Conservation (phyloP, 2,113 vertebrate genomes). For the Mormyrus iriodes region DNA sequence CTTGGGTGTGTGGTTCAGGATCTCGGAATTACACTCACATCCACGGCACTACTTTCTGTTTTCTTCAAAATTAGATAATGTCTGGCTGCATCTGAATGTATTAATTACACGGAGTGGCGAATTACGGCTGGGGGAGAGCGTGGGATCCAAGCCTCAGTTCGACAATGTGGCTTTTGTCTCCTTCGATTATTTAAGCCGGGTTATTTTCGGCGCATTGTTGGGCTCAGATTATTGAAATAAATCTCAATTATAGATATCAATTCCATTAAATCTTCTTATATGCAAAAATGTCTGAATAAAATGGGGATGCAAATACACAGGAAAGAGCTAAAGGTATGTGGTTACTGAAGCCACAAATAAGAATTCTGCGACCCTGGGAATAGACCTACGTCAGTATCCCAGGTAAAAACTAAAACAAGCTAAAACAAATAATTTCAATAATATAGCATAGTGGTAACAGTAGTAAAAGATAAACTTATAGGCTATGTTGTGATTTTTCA, state of each 20-base stretch:
- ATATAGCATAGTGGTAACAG: not conserved
- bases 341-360: not conserved
- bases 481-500: not conserved
- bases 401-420: not conserved
- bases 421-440: not conserved
- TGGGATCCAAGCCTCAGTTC: not conserved
- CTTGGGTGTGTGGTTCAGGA: not conserved
- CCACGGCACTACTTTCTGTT: not conserved
- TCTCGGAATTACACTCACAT: not conserved
- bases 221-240: not conserved
- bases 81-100: not conserved
- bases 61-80: conserved; percentile 2
- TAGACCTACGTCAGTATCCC: not conserved
- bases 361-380: not conserved
- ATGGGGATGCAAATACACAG: not conserved
- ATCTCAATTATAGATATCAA: conserved; percentile 12
- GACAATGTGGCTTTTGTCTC: not conserved
- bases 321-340: not conserved
- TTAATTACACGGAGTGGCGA: conserved; percentile 1
- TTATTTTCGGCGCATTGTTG: not conserved
- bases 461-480: not conserved
- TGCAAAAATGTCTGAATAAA: not conserved
- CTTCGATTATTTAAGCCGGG: not conserved
- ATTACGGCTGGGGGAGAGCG: not conserved
- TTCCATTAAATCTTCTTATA: conserved; percentile 5